Conservation (phyloP, 2,113 vertebrate genomes). For the Ovis canadensis region DNA sequence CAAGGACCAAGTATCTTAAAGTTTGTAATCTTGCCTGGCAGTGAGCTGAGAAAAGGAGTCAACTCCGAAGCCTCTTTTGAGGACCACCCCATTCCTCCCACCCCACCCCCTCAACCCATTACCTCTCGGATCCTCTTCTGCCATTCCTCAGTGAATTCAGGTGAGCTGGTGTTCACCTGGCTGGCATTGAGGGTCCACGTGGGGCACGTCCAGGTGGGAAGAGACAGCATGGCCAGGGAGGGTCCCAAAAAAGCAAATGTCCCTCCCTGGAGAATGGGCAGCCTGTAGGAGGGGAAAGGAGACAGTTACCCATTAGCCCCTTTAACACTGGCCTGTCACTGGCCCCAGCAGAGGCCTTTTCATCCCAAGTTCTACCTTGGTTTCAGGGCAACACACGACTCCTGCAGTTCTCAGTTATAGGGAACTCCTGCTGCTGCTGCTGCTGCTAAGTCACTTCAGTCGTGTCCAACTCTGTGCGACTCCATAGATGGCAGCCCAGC, state of each 20-base stretch:
- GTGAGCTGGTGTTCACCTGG: conserved; percentile 87
- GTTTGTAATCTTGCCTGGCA: background rate
- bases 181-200: conserved; percentile 91
- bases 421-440: background rate
- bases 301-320: background rate
- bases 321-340: background rate
- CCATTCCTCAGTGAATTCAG: conserved; percentile 89
- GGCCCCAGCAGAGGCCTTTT: background rate
- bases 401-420: background rate
- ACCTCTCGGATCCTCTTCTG: conserved; percentile 94
- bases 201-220: conserved; percentile 92
- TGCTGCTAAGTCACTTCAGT: no score
- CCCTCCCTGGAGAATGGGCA: conserved; percentile 96
- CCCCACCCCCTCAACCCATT: background rate
- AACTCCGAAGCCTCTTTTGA: no score
- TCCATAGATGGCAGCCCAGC: no score
- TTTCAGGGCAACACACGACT: background rate
- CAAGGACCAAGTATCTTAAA: background rate
- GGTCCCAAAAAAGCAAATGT: conserved; percentile 91
- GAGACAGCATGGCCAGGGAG: conserved; percentile 93
- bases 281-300: conserved; percentile 73
- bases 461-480: accelerated
- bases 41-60: background rate
- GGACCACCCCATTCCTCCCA: background rate
- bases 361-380: background rate